Evolutionary conservation across 2,797 vertebrate species (phyloP).

Genomic region (Ptychadena robeensis): DNA sequence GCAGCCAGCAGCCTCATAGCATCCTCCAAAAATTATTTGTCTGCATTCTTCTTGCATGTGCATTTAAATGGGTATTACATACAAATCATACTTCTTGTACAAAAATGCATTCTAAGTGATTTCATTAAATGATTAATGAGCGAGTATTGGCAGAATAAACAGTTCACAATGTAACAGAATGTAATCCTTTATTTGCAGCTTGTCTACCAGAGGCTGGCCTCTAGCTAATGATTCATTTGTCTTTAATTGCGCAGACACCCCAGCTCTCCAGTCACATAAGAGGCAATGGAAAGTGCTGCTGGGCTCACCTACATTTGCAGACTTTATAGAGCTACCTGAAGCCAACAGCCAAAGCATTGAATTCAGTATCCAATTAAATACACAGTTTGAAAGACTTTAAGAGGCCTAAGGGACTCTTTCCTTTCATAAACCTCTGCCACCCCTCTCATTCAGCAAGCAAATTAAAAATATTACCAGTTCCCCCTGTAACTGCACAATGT

Average conservation of each 20-base stretch:
- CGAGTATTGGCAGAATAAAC: constrained; percentile 13
- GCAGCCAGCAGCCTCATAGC: too few relatives aligned
- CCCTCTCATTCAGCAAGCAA: constrained; percentile 74
- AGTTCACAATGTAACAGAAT: constrained; percentile 66
- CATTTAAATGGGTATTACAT: too few relatives aligned
- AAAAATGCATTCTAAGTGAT: constrained; percentile 12
- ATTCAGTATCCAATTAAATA: constrained; percentile 78
- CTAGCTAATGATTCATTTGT: constrained; percentile 71
- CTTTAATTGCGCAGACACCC: constrained; percentile 48
- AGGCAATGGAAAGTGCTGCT: constrained; percentile 66
- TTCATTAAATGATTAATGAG: constrained; percentile 34
- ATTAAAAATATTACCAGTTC: constrained; percentile 78
- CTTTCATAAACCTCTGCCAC: constrained; percentile 71
- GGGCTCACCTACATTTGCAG: constrained; percentile 67
- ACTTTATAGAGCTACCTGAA: constrained; percentile 71
- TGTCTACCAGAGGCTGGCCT: constrained; percentile 69
- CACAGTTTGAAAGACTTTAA: constrained; percentile 78
- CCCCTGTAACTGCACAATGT: constrained; percentile 72
- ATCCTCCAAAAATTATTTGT: too few relatives aligned
- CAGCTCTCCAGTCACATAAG: constrained; percentile 69
- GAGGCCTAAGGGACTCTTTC: constrained; percentile 75
- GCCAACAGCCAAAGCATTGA: constrained; percentile 70
- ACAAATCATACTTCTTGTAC: background rate
- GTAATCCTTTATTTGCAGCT: constrained; percentile 68
- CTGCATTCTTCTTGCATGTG: too few relatives aligned